Percentiles rank a stretch among this genome's conserved stretches.
These are phyloP conservation scores for Subanguina moxae DNA, from an alignment of 1,140 invertebrate species.

Conservation along the genomic window DNA sequence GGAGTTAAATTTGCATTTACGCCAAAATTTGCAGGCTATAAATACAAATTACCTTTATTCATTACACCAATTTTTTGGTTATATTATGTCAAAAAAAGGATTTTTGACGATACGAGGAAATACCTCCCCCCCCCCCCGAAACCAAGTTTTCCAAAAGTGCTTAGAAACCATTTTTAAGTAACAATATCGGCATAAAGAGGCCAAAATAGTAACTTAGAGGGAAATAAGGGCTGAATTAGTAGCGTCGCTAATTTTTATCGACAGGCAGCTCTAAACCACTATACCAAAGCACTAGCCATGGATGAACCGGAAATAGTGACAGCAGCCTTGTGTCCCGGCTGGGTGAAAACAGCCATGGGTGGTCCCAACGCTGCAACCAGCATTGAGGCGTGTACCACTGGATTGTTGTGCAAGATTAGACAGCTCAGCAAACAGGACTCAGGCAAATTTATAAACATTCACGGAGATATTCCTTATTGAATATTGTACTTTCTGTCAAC, in stretches of 20 bases:
- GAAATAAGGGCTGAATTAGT: too few species aligned
- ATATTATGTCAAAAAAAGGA: too few species aligned
- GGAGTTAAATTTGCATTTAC: too few species aligned
- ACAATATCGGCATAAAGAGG: too few species aligned
- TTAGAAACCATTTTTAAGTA: too few species aligned
- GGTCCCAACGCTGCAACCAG: conserved; percentile 1
- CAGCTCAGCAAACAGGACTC: conserved; percentile 16
- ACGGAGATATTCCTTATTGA: conserved; percentile 8
- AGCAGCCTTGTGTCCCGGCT: conserved; percentile 19
- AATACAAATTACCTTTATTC: too few species aligned
- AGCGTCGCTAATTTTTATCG: neutral
- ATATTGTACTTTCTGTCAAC: too few species aligned
- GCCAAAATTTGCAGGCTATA: too few species aligned
- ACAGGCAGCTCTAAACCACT: conserved; percentile 25
- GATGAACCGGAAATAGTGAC: conserved; percentile 17
- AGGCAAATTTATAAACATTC: conserved; percentile 14
- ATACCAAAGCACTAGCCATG: conserved; percentile 15
- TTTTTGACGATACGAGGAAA: neutral
- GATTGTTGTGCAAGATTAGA: neutral
- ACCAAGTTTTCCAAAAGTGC: too few species aligned
- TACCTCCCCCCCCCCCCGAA: too few species aligned
- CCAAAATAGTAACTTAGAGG: too few species aligned
- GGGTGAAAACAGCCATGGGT: conserved; percentile 25
- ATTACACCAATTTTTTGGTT: too few species aligned
- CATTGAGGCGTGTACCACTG: conserved; percentile 1